Conservation (phyloP, 2,888 invertebrate species). For the Physocephala rufipes region DNA sequence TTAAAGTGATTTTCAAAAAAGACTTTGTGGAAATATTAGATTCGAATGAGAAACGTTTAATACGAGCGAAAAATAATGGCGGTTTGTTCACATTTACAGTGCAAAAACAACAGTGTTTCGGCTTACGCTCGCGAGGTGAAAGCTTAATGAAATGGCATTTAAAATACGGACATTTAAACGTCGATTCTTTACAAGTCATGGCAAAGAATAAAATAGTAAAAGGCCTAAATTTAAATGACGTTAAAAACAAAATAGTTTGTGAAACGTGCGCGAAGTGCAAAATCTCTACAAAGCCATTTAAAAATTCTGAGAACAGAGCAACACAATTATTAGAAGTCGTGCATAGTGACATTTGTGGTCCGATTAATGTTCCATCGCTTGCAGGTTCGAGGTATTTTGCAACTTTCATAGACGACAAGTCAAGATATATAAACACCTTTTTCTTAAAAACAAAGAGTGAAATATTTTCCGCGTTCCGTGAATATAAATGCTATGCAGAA, state of each 20-base stretch:
- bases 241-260: background rate
- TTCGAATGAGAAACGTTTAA: too few relatives aligned
- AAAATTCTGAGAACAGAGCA: conserved; percentile 20
- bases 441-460: conserved; percentile 37
- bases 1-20: conserved; percentile 24
- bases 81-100: too few relatives aligned
- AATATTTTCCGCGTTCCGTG: conserved; percentile 33
- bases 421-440: conserved; percentile 41
- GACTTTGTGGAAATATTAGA: background rate
- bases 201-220: background rate
- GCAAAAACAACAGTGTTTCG: too few relatives aligned
- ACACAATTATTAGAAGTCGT: conserved; percentile 34
- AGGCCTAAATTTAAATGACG: background rate
- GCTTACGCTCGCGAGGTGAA: background rate
- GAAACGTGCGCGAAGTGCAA: conserved; percentile 34
- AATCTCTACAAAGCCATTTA: conserved; percentile 33
- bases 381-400: conserved; percentile 42
- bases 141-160: conserved; percentile 19
- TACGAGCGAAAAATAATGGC: too few relatives aligned
- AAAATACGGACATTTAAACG: conserved; percentile 12
- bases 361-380: conserved; percentile 34
- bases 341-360: conserved; percentile 39
- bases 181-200: background rate
- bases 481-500: conserved; percentile 39
- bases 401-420: conserved; percentile 44